Base-by-base conservation (phyloP, 2,888 invertebrate genomes). In the Eupithecia subfuscata region DNA sequence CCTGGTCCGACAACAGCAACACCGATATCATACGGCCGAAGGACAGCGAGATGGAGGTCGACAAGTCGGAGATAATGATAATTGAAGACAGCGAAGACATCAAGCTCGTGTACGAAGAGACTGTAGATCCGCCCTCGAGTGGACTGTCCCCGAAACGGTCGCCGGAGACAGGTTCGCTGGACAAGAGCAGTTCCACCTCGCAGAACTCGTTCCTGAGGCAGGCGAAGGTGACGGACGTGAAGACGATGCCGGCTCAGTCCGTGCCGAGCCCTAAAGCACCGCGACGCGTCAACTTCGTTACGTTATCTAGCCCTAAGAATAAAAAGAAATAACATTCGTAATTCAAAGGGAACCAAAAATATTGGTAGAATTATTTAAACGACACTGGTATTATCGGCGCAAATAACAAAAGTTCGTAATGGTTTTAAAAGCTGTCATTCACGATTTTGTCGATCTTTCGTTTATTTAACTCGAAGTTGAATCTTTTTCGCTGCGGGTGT, bases 221-320 rank as follows among this genome's bases (percentile, higher is more conserved):
- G 75, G 93, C 93, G 0, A 93, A 91, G 81, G 91, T 94, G 73
- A 92, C 88, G 0, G 94, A 94, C 70, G 84, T 89, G 0, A 89
- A 88, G 68, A 85, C 88, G 0, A 86, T 84, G 5, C 82, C 84
- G 0, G 82, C 83, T 0, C 83, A 85, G 63, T 78, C 89, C 0
- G 86, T 56, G 1, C 84, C 88, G 0, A 91, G 91, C 75, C 93
- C 93, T 0, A 96, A 96, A 88, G 96, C 96, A 0, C 97, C 97
- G 0, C 89, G 97, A 25, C 90, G 97, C 79, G 97, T 97, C 7
- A 95, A 96, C 79, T 95, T 98, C 74, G 97, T 97, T 37, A 97
- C 97, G 1, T 90, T 98, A 56, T 97, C 97, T 5, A 97, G 97
- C 84, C 97, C 97, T 68, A 97, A 97, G 88, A 96, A 96, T 83